Evolutionary conservation across 2,113 vertebrate species (phyloP), one percentile per base, ranked within the genome.

Genomic region (Rhinoderma darwinii): DNA sequence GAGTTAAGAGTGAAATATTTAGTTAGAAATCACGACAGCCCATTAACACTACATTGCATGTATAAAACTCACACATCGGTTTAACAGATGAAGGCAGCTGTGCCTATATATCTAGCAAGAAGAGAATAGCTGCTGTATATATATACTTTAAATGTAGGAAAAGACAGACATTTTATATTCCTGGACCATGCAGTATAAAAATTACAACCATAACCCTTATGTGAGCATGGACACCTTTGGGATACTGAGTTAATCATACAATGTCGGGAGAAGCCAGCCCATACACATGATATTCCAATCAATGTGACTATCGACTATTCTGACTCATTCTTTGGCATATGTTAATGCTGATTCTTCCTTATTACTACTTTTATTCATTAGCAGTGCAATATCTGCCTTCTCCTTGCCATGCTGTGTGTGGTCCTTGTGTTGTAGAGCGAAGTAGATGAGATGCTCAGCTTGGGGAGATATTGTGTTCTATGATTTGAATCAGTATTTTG

Each of bases 1-100:
- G 90, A 92, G 80, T 88, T 72, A 81, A 85, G 88, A 93, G 92
- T 91, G 92, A 93, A 95, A 93, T 93, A 93, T 94, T 93, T 93
- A 92, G 91, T 91, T 92, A 86, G 91, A 90, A 89, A 91, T 93
- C 90, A 89, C 91, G 87, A 88, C 56, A 54, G 89, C 88, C 88
- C 90, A 90, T 90, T 94, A 92, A 90, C 91, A 89, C 88, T 73
- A 10, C 41, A 61, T 82, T 90, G 90, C 90, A 91, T 90, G 89
- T 91, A 88, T 90, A 89, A 88, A 92, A 88, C 88, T 90, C 86
- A 89, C 84, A 89, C 89, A 89, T 86, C 15, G 59, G 88, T 89
- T 59, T 56, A n/a, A 25, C 17, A 61, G 37, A 39, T 61, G 25
- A 76, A 50, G 18, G 43, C 30, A 50, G n/a, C 22, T 30, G 25